phyloP scores from a whole-genome alignment of 2,113 vertebrate species.

The Dunckerocampus dactyliophorus region DNA sequence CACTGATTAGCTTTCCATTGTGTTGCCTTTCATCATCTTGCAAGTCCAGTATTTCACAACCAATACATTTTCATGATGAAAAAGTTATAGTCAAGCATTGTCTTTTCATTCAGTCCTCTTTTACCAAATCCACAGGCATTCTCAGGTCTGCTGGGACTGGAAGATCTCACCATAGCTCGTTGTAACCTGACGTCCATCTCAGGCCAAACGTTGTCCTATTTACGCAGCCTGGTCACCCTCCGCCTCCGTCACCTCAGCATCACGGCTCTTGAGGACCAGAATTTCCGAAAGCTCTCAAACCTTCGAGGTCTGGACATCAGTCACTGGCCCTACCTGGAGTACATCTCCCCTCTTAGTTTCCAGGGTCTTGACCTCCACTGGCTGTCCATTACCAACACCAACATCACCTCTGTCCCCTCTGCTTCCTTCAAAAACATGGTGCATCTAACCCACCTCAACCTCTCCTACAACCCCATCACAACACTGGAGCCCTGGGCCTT shows the following conservation, averaged over 20 bases:
- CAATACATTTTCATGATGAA: neutral
- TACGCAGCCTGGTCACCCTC: constrained; percentile 86
- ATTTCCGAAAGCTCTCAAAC: constrained; percentile 83
- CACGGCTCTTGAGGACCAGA: constrained; percentile 85
- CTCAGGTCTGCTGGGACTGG: constrained; percentile 82
- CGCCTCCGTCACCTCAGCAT: constrained; percentile 87
- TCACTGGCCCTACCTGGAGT: constrained; percentile 89
- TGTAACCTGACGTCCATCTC: constrained; percentile 96
- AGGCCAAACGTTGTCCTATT: constrained; percentile 85
- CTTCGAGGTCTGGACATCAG: constrained; percentile 88
- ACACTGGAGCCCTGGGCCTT: constrained; percentile 88
- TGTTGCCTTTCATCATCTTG: neutral
- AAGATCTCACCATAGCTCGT: constrained; percentile 86
- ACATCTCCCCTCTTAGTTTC: constrained; percentile 85
- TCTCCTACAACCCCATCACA: constrained; percentile 94
- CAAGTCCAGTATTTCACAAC: neutral
- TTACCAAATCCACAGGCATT: constrained; percentile 74
- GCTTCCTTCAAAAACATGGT: constrained; percentile 85
- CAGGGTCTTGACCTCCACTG: constrained; percentile 89
- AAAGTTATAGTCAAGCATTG: neutral
- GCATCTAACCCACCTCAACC: constrained; percentile 87
- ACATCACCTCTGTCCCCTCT: constrained; percentile 86
- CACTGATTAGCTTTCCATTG: neutral
- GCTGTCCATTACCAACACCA: constrained; percentile 93
- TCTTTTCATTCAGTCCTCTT: neutral